Conservation (phyloP, 2,888 invertebrate species). For the Fragum whitleyi region DNA sequence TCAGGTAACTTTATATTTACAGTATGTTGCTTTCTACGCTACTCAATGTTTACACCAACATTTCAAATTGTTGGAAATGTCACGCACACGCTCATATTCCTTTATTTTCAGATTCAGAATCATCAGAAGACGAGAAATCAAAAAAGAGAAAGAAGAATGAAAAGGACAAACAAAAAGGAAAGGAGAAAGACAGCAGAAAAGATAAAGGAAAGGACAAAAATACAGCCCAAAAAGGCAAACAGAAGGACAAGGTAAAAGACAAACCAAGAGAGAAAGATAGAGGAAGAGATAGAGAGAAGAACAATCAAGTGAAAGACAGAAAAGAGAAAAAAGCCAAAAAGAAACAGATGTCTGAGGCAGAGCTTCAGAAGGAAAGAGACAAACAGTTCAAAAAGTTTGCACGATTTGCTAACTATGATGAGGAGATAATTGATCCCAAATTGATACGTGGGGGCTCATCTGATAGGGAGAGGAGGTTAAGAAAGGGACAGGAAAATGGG, state of each 20-base stretch:
- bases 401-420: conserved; percentile 53
- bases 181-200: neutral
- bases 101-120: conserved; percentile 43
- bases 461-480: conserved; percentile 17
- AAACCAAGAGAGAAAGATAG: conserved; percentile 33
- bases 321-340: conserved; percentile 33
- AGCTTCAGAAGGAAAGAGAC: conserved; percentile 43
- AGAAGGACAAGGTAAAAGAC: conserved; percentile 36
- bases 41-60: too few species aligned
- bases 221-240: conserved; percentile 20
- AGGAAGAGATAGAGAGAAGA: conserved; percentile 28
- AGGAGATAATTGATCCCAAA: conserved; percentile 19
- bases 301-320: conserved; percentile 32
- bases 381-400: conserved; percentile 52
- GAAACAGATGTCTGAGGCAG: conserved; percentile 32
- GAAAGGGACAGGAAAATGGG: conserved; percentile 31
- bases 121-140: conserved; percentile 68
- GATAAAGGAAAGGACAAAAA: conserved; percentile 28
- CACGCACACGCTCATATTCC: too few species aligned
- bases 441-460: neutral
- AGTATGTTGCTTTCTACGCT: too few species aligned
- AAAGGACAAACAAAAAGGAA: conserved; percentile 31
- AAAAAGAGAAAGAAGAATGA: conserved; percentile 52
- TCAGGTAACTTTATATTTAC: too few species aligned
- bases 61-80: too few species aligned